A percentile compares a stretch with the other conserved stretches of the same genome.
phyloP scores from a whole-genome alignment of 2,888 invertebrate genomes.

The Lymantria monacha region DNA sequence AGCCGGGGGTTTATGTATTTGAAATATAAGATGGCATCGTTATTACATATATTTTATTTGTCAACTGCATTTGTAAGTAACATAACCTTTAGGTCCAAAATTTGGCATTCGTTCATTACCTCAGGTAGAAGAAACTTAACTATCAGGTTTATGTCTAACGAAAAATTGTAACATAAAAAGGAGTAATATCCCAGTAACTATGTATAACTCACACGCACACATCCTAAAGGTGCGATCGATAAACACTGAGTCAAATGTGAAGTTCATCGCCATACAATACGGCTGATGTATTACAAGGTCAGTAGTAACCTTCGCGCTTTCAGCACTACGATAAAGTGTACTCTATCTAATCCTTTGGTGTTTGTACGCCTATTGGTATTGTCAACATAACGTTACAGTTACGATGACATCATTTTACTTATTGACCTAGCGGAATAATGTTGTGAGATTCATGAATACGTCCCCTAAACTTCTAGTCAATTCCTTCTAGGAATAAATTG shows the following conservation, averaged over 20 bases:
- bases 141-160: too few species aligned
- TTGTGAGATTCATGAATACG: background rate
- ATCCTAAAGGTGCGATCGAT: slow-evolving; percentile 49
- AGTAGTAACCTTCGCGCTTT: slow-evolving; percentile 47
- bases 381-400: slow-evolving; percentile 40
- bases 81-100: too few species aligned
- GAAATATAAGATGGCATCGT: too few species aligned
- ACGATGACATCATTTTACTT: slow-evolving; percentile 38
- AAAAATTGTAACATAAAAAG: too few species aligned
- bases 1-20: too few species aligned
- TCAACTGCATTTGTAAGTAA: too few species aligned
- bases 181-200: background rate
- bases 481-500: too few species aligned
- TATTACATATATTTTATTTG: too few species aligned
- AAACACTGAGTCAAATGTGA: slow-evolving; percentile 38
- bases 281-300: slow-evolving; percentile 66
- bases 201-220: background rate
- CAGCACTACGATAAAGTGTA: slow-evolving; percentile 40
- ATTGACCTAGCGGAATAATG: slow-evolving; percentile 5
- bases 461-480: background rate
- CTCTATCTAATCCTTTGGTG: slow-evolving; percentile 43
- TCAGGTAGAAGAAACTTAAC: too few species aligned
- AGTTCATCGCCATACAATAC: slow-evolving; percentile 52
- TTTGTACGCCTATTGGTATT: slow-evolving; percentile 41
- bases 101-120: too few species aligned